These are phyloP conservation scores for Battus philenor DNA, from an alignment of 1,140 invertebrate species.

Conservation along the genomic window DNA sequence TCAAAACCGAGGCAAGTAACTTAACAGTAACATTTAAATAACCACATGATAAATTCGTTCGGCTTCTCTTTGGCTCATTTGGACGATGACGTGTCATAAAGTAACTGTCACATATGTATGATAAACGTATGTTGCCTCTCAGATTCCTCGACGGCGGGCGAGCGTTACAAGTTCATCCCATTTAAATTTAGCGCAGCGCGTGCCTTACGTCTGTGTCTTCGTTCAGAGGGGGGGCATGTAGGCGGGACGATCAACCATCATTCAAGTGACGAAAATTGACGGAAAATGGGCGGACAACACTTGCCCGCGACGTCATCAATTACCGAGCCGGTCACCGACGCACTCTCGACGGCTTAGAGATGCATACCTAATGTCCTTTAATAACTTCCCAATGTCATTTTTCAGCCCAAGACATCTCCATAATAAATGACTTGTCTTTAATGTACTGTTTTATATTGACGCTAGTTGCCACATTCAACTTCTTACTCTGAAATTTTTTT, in stretches of 20 bases:
- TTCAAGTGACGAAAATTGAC: constrained; percentile 75
- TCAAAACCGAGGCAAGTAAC: not conserved
- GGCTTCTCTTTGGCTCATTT: not conserved
- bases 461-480: too few relatives aligned
- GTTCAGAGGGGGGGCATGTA: constrained; percentile 21
- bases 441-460: not conserved
- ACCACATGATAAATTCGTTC: not conserved
- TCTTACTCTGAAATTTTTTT: too few relatives aligned
- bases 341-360: constrained; percentile 39
- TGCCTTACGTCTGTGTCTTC: constrained; percentile 42
- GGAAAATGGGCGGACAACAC: constrained; percentile 73
- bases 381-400: constrained; percentile 31
- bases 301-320: constrained; percentile 72
- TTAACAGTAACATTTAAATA: not conserved
- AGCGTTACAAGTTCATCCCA: constrained; percentile 70
- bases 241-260: constrained; percentile 68
- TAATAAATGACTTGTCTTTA: constrained; percentile 6
- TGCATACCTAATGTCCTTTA: constrained; percentile 58
- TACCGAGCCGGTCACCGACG: constrained; percentile 62
- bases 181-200: constrained; percentile 73
- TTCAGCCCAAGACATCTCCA: constrained; percentile 22
- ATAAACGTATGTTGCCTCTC: constrained; percentile 60
- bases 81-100: constrained; percentile 44
- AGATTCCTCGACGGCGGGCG: constrained; percentile 58
- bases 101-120: constrained; percentile 71